Base-by-base conservation (phyloP, 2,113 vertebrate genomes). In the Microtus oregoni region DNA sequence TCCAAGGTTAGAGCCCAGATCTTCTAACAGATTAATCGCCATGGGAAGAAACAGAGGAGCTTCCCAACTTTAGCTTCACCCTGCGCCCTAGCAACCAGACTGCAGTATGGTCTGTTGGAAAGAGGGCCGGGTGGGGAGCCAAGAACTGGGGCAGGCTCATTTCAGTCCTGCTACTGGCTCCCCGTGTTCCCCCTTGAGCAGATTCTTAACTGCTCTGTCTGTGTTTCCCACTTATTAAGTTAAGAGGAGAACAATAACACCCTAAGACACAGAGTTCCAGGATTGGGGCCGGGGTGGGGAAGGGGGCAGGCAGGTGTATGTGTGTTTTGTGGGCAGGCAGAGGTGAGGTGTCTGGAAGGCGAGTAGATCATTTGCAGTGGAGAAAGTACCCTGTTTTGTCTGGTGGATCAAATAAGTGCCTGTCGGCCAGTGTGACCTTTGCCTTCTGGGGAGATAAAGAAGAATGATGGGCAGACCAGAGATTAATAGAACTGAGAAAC, bases 21-120 rank as follows among this genome's bases (percentile, higher is more conserved):
- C 96, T 97, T 96, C 96, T 96, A 97, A 96, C 96, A 95, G 97
- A 97, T 98, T 97, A 98, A 95, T 97, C 85, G 14, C 96, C 97
- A 95, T 96, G 96, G 97, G 97, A 91, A 96, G 92, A 91, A 81
- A 94, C 91, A 9, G 92, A 90, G 95, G 97, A 96, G 96, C 94
- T 96, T 97, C 96, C 96, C 94, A 96, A 93, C 91, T 70, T 75
- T 85, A 77, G 89, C 96, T 97, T 97, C 97, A 88, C 93, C 96
- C 86, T 90, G 94, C 94, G 95, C 89, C 97, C 94, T 97, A 97
- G 97, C 96, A 97, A 97, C 97, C 44, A 12, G 82, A 95, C 89
- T 96, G 82, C 91, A 97, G 94, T 90, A 77, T 93, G 94, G 96
- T 95, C 89, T 96, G 73, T 95, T 97, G 97, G 95, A 92, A 92